These are phyloP conservation scores for Umimayanthus kanabou DNA, from an alignment of 92 coral and sea anemone species.

Conservation along the genomic window DNA sequence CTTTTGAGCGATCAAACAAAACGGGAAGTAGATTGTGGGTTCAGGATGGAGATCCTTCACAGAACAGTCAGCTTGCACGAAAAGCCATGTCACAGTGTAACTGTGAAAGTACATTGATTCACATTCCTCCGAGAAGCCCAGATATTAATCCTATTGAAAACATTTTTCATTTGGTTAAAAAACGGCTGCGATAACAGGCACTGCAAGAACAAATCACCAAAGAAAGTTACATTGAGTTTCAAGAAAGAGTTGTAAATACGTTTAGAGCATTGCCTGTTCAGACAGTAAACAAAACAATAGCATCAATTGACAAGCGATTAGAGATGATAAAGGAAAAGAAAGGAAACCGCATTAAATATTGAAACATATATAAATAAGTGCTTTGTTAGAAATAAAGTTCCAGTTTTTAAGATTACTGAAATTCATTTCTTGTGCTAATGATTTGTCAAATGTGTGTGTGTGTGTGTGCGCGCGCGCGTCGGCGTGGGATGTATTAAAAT, in stretches of 20 bases:
- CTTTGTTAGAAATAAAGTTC: neutral
- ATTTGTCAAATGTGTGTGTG: too few species aligned
- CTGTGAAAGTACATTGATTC: slow-evolving; percentile 30
- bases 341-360: neutral
- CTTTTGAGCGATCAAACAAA: slow-evolving; percentile 30
- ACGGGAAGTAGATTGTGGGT: slow-evolving; percentile 42
- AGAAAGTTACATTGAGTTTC: neutral
- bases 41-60: slow-evolving; percentile 65
- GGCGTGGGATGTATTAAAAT: too few species aligned
- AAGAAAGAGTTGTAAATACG: neutral
- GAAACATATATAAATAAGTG: neutral
- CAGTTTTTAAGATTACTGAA: neutral
- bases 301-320: neutral
- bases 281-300: neutral
- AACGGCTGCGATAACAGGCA: slow-evolving; percentile 29
- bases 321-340: neutral
- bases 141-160: slow-evolving; percentile 59
- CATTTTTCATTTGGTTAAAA: slow-evolving; percentile 11
- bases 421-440: too few species aligned
- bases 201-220: slow-evolving; percentile 7
- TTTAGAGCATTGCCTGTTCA: neutral
- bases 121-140: slow-evolving; percentile 53
- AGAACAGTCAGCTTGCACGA: slow-evolving; percentile 53
- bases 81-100: slow-evolving; percentile 43
- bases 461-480: too few species aligned